Conservation (phyloP, 2,113 vertebrate species). For the Buteo buteo region DNA sequence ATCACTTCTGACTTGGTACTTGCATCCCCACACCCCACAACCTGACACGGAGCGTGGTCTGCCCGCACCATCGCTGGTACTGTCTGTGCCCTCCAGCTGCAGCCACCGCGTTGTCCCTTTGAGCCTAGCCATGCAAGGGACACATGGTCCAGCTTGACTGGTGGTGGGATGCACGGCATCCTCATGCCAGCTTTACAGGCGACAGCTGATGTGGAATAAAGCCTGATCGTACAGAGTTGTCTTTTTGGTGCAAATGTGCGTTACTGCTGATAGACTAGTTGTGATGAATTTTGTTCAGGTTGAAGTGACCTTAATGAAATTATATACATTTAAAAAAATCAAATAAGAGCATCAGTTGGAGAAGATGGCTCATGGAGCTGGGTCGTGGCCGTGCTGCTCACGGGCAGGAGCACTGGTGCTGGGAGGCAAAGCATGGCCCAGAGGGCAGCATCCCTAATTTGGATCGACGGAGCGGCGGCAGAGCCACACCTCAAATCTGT, state of each 20-base stretch:
- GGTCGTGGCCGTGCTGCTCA: neutral
- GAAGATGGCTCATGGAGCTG: neutral
- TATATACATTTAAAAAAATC: neutral
- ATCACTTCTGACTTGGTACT: neutral
- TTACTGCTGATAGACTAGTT: neutral
- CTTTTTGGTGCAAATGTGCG: neutral
- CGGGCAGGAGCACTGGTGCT: neutral
- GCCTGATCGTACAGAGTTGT: neutral
- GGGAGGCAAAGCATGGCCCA: neutral
- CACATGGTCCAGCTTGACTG: too few relatives aligned
- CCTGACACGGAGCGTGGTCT: rapidly evolving
- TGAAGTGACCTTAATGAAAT: neutral
- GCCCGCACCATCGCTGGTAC: rapidly evolving
- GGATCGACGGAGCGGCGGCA: rapidly evolving
- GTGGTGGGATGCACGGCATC: neutral
- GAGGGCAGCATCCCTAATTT: neutral
- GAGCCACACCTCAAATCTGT: neutral
- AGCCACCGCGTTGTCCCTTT: neutral
- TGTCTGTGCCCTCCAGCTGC: neutral
- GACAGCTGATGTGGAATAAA: neutral
- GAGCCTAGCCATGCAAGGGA: neutral
- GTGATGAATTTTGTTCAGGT: neutral
- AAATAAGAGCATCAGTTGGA: neutral
- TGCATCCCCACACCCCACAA: neutral
- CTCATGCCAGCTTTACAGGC: neutral